A percentile compares a stretch with the other conserved stretches of the same genome.
phyloP scores from a whole-genome alignment of 2,888 invertebrate species.

The Drosophila leonis region DNA sequence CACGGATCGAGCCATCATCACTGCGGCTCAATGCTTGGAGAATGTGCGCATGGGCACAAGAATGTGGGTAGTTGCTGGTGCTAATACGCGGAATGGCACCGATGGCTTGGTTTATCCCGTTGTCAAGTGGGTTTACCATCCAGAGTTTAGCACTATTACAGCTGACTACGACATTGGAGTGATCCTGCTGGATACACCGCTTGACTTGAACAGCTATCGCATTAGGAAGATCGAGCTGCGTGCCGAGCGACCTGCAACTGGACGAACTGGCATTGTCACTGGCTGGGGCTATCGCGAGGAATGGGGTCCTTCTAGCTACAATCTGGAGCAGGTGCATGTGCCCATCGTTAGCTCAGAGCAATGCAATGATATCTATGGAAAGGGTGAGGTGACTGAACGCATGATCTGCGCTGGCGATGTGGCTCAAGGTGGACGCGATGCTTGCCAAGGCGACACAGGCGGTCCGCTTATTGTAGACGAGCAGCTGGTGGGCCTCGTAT shows the following conservation, averaged over 20 bases:
- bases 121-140: slow-evolving; percentile 70
- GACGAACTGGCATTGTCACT: slow-evolving; percentile 63
- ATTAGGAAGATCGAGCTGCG: slow-evolving; percentile 83
- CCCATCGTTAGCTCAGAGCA: slow-evolving; percentile 85
- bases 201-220: slow-evolving; percentile 83
- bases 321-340: slow-evolving; percentile 86
- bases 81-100: slow-evolving; percentile 72
- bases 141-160: slow-evolving; percentile 63
- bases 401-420: slow-evolving; percentile 88
- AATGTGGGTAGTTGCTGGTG: slow-evolving; percentile 73
- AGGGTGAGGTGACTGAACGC: slow-evolving; percentile 84
- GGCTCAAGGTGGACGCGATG: slow-evolving; percentile 83
- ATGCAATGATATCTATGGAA: slow-evolving; percentile 86
- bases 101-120: slow-evolving; percentile 76
- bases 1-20: slow-evolving; percentile 67
- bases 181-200: slow-evolving; percentile 86
- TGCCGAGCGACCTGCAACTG: slow-evolving; percentile 64
- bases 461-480: slow-evolving; percentile 81
- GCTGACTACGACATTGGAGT: slow-evolving; percentile 86
- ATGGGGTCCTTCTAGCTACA: slow-evolving; percentile 64
- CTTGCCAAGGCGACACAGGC: slow-evolving; percentile 85
- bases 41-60: slow-evolving; percentile 46
- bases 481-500: slow-evolving; percentile 84
- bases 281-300: slow-evolving; percentile 84
- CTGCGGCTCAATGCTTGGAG: slow-evolving; percentile 81